Evolutionary conservation across 1,140 invertebrate species (phyloP), one percentile per base, ranked within the genome.

Genomic region (Drepana arcuata): DNA sequence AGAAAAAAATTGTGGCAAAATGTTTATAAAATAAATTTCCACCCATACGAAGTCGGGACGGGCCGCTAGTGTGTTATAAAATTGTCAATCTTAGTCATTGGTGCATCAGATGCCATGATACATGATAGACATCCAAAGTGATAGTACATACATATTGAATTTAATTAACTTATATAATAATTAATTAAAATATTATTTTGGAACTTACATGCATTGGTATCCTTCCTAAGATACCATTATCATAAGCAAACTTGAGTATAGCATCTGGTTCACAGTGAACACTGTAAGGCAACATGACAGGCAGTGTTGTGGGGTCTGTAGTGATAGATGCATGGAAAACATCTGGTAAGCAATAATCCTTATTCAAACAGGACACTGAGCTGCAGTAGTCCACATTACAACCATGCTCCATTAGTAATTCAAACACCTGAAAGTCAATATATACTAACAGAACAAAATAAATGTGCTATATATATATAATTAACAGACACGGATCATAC

Each of bases 331-430:
- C 68, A 4, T 73, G 28, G 18, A 84, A 71, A 26, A 66, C 75
- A 70, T 84, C 83, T 2, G 80, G 75, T 4, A 21, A 26, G 24
- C 10, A 4, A 26, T 26, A 2, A 6, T 4, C n/a, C 6, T 4
- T 6, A 10, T 21, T 26, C 10, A n/a, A 26, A n/a, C 24, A n/a
- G 24, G 10, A 26, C 18, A 21, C 9, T 4, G 43, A 30, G 50
- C 63, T 66, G 38, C 68, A 70, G 41, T 83, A 83, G 45, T 84
- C 83, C n/a, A 83, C 67, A 54, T 84, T 67, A 34, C 77, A 82
- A 9, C 63, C 74, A 44, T 80, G 64, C 9, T 72, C 53, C 21
- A 62, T 43, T 3, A 84, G 54, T 53, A 84, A 69, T 34, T 69
- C 37, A 34, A 84, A 79, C 9, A 81, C 74, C 83, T 84, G 40